Conservation (phyloP, 1,140 invertebrate species). For the Saccostrea glomerata region DNA sequence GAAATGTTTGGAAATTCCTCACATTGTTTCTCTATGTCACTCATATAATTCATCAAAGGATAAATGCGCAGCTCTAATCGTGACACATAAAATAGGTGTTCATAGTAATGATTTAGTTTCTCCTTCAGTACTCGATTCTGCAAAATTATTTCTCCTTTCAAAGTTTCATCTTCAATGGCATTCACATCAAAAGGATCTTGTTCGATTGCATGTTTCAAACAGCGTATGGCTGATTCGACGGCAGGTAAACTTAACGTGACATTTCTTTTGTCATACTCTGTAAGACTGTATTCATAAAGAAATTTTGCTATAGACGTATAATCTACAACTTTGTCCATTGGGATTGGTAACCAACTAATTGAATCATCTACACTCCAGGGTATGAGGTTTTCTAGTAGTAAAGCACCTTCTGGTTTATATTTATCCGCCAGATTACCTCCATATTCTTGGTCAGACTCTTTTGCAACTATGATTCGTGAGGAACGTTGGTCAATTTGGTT, state of each 20-base stretch:
- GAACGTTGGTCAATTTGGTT: background rate
- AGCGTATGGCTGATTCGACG: background rate
- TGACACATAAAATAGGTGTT: background rate
- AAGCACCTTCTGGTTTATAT: background rate
- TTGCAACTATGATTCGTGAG: constrained; percentile 4
- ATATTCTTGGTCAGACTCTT: background rate
- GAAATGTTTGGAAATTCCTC: background rate
- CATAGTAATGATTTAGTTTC: background rate
- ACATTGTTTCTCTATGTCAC: background rate
- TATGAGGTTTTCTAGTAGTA: background rate
- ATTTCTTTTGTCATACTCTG: background rate
- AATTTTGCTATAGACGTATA: background rate
- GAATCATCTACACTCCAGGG: background rate
- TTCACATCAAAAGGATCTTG: background rate
- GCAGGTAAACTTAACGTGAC: background rate
- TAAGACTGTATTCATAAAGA: background rate
- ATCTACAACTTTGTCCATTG: background rate
- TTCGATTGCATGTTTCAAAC: background rate
- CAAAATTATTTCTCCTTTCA: background rate
- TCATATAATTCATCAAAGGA: background rate
- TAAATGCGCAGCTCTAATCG: background rate
- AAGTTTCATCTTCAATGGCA: background rate
- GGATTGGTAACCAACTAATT: background rate
- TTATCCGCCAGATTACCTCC: background rate
- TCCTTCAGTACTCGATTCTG: background rate